phyloP scores from a whole-genome alignment of 2,888 invertebrate species.

The Zelleria hepariella region DNA sequence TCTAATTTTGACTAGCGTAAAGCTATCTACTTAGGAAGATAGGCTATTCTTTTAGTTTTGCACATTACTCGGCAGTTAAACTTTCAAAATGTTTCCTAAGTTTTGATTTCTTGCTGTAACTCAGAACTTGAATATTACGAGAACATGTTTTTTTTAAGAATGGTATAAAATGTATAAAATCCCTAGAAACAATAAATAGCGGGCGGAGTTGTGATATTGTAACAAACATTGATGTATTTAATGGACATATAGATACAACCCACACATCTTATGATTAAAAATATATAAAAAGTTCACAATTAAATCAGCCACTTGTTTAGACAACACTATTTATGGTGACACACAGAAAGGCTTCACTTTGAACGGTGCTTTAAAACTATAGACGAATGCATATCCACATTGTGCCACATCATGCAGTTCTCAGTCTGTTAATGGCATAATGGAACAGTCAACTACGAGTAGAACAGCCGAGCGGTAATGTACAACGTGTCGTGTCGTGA shows the following conservation, averaged over 20 bases:
- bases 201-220: background rate
- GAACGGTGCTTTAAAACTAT: conserved; percentile 44
- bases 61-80: background rate
- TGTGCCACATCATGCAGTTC: conserved; percentile 61
- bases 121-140: background rate
- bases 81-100: background rate
- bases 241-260: background rate
- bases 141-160: too few species aligned
- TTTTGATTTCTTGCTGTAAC: too few species aligned
- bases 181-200: background rate
- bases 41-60: background rate
- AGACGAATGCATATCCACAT: conserved; percentile 49
- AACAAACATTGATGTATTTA: background rate
- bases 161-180: background rate
- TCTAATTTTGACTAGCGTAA: background rate
- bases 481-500: conserved; percentile 53
- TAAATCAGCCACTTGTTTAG: conserved; percentile 19
- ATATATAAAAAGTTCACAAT: conserved; percentile 16
- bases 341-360: conserved; percentile 44
- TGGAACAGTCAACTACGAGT: conserved; percentile 50
- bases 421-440: conserved; percentile 36
- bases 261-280: background rate
- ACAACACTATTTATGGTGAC: conserved; percentile 22
- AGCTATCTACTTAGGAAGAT: background rate
- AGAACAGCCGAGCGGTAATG: conserved; percentile 51